Conservation (phyloP, 2,113 vertebrate genomes). For the Rattus norvegicus region GRCr8 NC_086028.1:6339001-6339500, state of each 20-base stretch:
- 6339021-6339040: slow-evolving; percentile 48
- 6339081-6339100: neutral
- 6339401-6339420: neutral
- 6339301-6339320: neutral
- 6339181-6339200: neutral
- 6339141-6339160: neutral
- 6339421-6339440: neutral
- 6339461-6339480: neutral
- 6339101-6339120: neutral
- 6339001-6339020: slow-evolving; percentile 74
- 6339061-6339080: slow-evolving; percentile 12
- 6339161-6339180: slow-evolving; percentile 44
- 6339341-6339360: neutral
- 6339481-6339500: neutral
- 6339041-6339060: slow-evolving; percentile 36
- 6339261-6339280: neutral
- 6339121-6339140: neutral
- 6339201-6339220: neutral
- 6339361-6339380: neutral
- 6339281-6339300: neutral
- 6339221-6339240: neutral
- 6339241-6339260: neutral
- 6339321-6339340: neutral
- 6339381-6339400: neutral
- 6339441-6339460: neutral